Base-by-base conservation (phyloP, 2,888 invertebrate genomes). In the Euzophera pinguis region DNA sequence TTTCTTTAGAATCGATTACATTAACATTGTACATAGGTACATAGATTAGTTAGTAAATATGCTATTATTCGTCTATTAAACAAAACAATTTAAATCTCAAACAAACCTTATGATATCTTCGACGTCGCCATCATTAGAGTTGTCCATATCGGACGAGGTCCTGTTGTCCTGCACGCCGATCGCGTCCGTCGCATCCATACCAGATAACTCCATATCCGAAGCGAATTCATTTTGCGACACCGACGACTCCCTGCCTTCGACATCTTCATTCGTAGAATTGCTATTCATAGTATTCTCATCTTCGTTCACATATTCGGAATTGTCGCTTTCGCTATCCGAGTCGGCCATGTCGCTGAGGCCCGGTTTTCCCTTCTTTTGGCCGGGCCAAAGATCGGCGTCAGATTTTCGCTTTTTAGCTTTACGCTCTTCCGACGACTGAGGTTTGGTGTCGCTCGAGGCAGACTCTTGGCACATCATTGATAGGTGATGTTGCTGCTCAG, bases 391-490 rank as follows among this genome's bases (percentile, higher is more conserved):
- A 53, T 86, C 84, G 49, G 92, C 90, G 50, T 92, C 92, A 0
- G 92, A 89, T 81, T 93, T 94, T 57, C 94, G 88, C 65, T 93
- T 93, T 65, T 93, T 93, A 1, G 91, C 75, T 51, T 90, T 82
- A 1, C 91, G 81, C 17, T 92, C 92, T 10, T 84, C 87, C 0
- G 68, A 53, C 13, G 57, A 48, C 52, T 77, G 80, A 1, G 73
- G 64, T 61, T 84, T 85, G 10, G 56, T 57, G 17, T 86, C 86
- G 51, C 53, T 61, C 3, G 69, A 55, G 52, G 65, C 66, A 0
- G 78, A 52, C 54, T 90, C 90, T 57, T 87, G 86, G 52, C 84
- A 85, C 73, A 90, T 81, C 63, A 84, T 76, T 0, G 87, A 78
- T 9, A 90, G 62, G 53, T 88, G 88, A 53, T 90, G 90, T 57